These are phyloP conservation scores for Alca torda DNA, from an alignment of 2,797 vertebrate genomes.

Conservation along the genomic window DNA sequence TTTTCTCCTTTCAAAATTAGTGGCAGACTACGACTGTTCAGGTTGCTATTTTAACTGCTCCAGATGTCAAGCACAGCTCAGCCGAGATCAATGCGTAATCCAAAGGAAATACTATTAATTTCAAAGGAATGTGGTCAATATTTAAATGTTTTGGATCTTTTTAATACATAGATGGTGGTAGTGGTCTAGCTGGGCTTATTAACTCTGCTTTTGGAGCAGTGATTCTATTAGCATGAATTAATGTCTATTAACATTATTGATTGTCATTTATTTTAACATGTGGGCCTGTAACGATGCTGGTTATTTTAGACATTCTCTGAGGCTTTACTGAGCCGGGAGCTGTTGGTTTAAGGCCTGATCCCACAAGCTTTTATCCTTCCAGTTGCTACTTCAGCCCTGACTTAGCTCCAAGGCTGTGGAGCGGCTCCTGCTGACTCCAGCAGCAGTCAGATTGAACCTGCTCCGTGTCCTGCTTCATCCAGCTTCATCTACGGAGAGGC, in stretches of 20 bases:
- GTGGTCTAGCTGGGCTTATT: constrained; percentile 42
- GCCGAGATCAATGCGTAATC: constrained; percentile 49
- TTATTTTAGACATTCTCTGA: constrained; percentile 20
- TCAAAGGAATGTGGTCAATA: constrained; percentile 55
- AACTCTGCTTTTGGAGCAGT: constrained; percentile 31
- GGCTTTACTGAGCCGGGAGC: background rate
- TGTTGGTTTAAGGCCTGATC: constrained; percentile 51
- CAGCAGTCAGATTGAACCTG: background rate
- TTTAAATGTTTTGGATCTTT: constrained; percentile 43
- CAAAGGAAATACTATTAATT: constrained; percentile 65
- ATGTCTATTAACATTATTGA: constrained; percentile 36
- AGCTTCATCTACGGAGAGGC: background rate
- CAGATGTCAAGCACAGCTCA: constrained; percentile 43
- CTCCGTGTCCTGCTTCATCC: background rate
- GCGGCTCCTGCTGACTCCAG: background rate
- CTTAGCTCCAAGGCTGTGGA: constrained; percentile 33
- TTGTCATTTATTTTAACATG: constrained; percentile 45
- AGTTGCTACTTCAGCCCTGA: constrained; percentile 39
- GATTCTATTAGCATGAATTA: constrained; percentile 55
- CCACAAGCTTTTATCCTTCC: constrained; percentile 46
- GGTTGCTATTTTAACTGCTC: constrained; percentile 59
- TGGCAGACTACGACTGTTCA: constrained; percentile 29
- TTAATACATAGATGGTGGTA: background rate
- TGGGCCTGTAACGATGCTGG: background rate
- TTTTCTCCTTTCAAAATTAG: background rate